Evolutionary conservation across 2,888 invertebrate species (phyloP), one percentile per base, ranked within the genome.

Genomic region (Lasius fuliginosus): DNA sequence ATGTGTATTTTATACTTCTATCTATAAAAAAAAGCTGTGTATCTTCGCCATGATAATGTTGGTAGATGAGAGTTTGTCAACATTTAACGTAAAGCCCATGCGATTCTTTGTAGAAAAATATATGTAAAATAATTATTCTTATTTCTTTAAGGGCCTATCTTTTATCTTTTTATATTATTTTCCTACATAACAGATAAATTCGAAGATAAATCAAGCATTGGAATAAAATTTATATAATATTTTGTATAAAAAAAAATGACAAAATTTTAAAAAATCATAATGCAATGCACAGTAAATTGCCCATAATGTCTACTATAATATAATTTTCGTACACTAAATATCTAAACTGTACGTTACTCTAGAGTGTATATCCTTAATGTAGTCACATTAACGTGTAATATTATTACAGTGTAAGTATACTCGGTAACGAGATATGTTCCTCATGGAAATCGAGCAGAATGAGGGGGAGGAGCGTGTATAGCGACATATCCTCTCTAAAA

Each of bases 61-160:
- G 53, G 56, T 27, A 36, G 2, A 42, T 60, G n/a, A 58, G 18
- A 71, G 9, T 53, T 36, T 8, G 15, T 71, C 4, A 58, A 33
- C 30, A 3, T n/a, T 58, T 73, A 40, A 58, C 5, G 3, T 30
- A 9, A 46, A 62, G 18, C 6, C 4, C 8, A 30, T 3, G 42
- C 9, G 27, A 60, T 30, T 73, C 18, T 42, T 60, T 18, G 1
- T 42, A 60, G 4, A 49, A 27, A 27, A 53, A 40, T n/a, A 36
- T 42, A 56, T 42, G 3, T 30, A 58, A 30, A 60, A 33, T 60
- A 62, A 62, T 46, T 42, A 62, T 62, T 5, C n/a, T 71, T 53
- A 30, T 30, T 8, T 15, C 30, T 71, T 53, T 36, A 23, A 71
- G 27, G 23, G 6, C 9, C 11, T 18, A 18, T 11, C 8, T 46